Base-by-base conservation (phyloP, 2,797 vertebrate genomes). In the Gastrophryne carolinensis region DNA sequence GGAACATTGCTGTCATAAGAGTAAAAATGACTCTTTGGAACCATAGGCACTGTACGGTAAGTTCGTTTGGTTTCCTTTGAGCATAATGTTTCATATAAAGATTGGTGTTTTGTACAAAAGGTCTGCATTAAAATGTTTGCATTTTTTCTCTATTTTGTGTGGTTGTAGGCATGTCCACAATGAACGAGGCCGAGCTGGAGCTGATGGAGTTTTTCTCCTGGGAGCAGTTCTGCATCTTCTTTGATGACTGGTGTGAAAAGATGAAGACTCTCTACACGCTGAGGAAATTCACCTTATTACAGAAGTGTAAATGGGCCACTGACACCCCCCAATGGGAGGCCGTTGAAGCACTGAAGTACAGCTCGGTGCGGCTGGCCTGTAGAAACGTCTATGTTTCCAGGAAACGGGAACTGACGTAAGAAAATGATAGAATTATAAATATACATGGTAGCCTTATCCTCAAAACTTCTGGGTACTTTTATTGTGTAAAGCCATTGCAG, bases 201-300 rank as follows among this genome's bases (percentile, higher is more conserved):
- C 15, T 49, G 29, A 66, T 4, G 19, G 63, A 66, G 50, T 66
- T 66, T 26, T 52, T 23, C 63, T 52, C 27, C 37, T 66, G 63
- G 63, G 47, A 21, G 2, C 44, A 66, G 6, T 66, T 66, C 17
- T 66, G 29, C 35, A 23, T 10, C 11, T 66, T 66, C 32, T 49
- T 66, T 17, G 63, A 66, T 66, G 21, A 34, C 21, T 66, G 63
- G 63, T 66, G 63, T 66, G 44, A 66, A 21, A 49, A 52, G 27
- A 52, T 26, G 29, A 66, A 52, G 35, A 53, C 44, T 11, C 63
- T 66, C 5, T 66, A 21, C 21, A 34, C 34, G 4, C 49, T 66
- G 23, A 34, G 44, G 32, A 15, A 49, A 12, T 66, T 15, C 21
- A 52, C 6, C 29, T 11, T 47, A 19, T 23, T 66, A 32, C 21